Conservation (phyloP, 2,888 invertebrate species). For the Eupithecia pulchellata region DNA sequence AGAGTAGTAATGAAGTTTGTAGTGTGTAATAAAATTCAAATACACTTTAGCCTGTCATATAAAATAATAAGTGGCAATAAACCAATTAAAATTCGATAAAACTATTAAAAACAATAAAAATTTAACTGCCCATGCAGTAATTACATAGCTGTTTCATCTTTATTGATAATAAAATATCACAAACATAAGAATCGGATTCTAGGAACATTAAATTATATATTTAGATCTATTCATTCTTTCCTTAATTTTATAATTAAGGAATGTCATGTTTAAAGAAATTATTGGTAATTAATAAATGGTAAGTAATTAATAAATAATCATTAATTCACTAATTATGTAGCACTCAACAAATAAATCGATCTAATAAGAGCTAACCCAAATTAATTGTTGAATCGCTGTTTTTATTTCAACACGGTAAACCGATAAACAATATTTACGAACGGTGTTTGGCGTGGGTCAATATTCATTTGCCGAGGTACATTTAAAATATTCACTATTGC, state of each 20-base stretch:
- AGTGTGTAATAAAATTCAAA: neutral
- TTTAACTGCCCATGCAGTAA: conserved; percentile 7
- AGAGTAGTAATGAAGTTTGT: neutral
- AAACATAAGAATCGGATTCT: neutral
- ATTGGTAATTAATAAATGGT: no score
- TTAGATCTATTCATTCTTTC: no score
- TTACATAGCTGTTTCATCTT: conserved; percentile 24
- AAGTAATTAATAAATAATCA: no score
- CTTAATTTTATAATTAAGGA: no score
- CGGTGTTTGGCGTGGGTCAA: neutral
- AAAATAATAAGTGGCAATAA: neutral
- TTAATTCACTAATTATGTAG: no score
- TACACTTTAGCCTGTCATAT: neutral
- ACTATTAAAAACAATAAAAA: conserved; percentile 16
- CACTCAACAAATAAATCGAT: no score
- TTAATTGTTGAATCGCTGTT: neutral
- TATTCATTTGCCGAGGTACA: no score
- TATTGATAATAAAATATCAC: conserved; percentile 23
- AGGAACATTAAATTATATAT: neutral
- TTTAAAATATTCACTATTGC: no score
- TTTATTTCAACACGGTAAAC: neutral
- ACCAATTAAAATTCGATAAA: conserved; percentile 17
- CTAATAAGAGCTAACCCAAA: no score
- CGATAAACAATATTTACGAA: neutral
- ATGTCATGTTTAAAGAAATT: no score